Evolutionary conservation across 2,888 invertebrate genomes (phyloP), one percentile per base, ranked within the genome.

Genomic region (Bellardia pandia): DNA sequence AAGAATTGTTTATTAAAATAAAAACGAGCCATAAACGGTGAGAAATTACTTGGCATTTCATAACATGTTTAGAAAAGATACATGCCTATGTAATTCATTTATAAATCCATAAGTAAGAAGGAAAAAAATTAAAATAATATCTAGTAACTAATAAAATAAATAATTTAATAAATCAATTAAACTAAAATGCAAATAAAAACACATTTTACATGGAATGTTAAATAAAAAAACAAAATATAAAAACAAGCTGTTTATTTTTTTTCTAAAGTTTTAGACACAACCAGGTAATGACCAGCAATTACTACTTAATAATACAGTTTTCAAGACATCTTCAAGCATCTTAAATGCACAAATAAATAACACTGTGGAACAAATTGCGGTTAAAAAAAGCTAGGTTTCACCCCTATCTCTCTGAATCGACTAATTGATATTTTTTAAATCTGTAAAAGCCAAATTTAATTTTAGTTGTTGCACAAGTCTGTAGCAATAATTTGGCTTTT

Each of bases 171-270:
- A 86, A 86, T 72, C 40, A 86, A 69, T 66, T 60, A 85, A 79
- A 13, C 51, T 51, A 85, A 76, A 77, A 82, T 53, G 58, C 37
- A 64, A 60, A 60, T 56, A 58, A 58, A 74, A 45, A 53, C 60
- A 79, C 86, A 84, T 88, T 88, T 88, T 88, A 88, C 88, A 88
- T 88, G 88, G 84, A 82, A 88, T 88, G 88, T 88, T 87, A 85
- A 87, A 82, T 72, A 30, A 56, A 72, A 53, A 53, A 72, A 72
- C 30, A 40, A 23, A 23, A 23, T 23, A 1, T 23, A 23, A 23
- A 23, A 23, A 53, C n/a, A 42, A 60, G 42, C 5, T 16, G 13
- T 62, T n/a, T 33, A 62, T 5, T 75, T 74, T 68, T 68, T 71
- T 58, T 23, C 23, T 1, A 23, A 23, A 23, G 1, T 23, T 23